phyloP scores from a whole-genome alignment of 2,113 vertebrate genomes.

The Sus scrofa region T2T-Sscrofa CM000813.6:51670501-51671000 shows the following conservation, averaged over 20 bases:
- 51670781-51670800: conserved; percentile 27
- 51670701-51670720: background rate
- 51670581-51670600: background rate
- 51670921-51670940: conserved; percentile 31
- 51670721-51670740: background rate
- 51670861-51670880: conserved; percentile 24
- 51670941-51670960: background rate
- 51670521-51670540: background rate
- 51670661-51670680: background rate
- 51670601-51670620: background rate
- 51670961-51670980: conserved; percentile 34
- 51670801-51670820: background rate
- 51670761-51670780: background rate
- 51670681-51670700: background rate
- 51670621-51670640: background rate
- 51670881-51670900: background rate
- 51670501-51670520: background rate
- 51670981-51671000: background rate
- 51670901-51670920: conserved; percentile 9
- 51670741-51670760: background rate
- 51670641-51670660: background rate
- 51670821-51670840: background rate
- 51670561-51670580: background rate
- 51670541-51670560: background rate
- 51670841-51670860: conserved; percentile 9